Evolutionary conservation across 1,140 invertebrate genomes (phyloP).

Genomic region (Pogonomyrmex californicus): DNA sequence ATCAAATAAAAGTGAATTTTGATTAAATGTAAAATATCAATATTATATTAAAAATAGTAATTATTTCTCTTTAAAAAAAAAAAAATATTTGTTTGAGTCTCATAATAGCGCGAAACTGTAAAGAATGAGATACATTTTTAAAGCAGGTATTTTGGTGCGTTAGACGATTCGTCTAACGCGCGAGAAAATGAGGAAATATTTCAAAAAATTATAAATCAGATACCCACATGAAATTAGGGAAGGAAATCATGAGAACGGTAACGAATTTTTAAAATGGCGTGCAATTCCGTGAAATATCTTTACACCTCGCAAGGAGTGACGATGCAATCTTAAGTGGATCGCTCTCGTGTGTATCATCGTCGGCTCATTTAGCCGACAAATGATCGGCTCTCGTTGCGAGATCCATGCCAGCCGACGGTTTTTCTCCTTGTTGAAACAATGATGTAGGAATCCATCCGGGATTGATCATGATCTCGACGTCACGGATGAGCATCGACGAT

Average conservation of each 20-base stretch:
- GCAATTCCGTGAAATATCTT: slow-evolving; percentile 80
- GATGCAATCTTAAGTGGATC: slow-evolving; percentile 47
- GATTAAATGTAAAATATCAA: background rate
- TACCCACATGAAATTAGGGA: slow-evolving; percentile 50
- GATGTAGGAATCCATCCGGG: background rate
- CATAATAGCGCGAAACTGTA: background rate
- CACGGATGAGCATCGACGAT: slow-evolving; percentile 66
- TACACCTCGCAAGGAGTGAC: slow-evolving; percentile 71
- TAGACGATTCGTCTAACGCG: background rate
- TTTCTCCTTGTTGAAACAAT: slow-evolving; percentile 65
- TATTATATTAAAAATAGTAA: background rate
- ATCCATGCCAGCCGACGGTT: slow-evolving; percentile 19
- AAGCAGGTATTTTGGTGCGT: background rate
- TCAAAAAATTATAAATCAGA: slow-evolving; percentile 43
- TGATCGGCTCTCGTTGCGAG: slow-evolving; percentile 46
- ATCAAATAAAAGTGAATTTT: too few relatives aligned
- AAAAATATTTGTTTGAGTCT: background rate
- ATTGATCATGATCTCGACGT: slow-evolving; percentile 40
- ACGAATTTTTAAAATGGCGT: slow-evolving; percentile 69
- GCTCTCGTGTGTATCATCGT: slow-evolving; percentile 20
- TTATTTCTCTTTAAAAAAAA: background rate
- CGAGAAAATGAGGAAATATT: slow-evolving; percentile 1
- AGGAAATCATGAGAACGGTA: slow-evolving; percentile 46
- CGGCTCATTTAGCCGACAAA: slow-evolving; percentile 62
- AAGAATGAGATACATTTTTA: background rate